Evolutionary conservation across 2,113 vertebrate genomes (phyloP), one percentile per base, ranked within the genome.

Genomic region (Callochromis pleurospilus): DNA sequence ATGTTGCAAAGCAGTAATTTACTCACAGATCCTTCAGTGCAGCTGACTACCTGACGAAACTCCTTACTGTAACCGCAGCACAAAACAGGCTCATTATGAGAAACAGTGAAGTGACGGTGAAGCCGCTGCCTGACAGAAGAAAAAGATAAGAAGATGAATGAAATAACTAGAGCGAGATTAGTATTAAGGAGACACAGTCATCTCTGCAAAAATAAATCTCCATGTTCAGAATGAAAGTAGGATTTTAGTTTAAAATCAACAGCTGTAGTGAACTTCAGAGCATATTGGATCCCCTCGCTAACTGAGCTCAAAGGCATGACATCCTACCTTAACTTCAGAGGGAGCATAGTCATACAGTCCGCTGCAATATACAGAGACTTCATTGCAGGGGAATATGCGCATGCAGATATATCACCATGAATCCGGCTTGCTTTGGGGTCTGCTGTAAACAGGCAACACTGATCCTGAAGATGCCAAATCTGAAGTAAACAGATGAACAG

Each of bases 1-100:
- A 58, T 62, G 51, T 31, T 51, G 56, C 49, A 33, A 80, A 58
- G 42, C 19, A 17, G 2, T 54, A 15, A 84, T 89, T 88, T 38
- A 97, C 97, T 97, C 95, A 97, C 97, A 15, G 97, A 97, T 31
- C 93, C 94, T 75, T 97, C 94, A 0, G 94, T 95, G 93, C 97
- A 97, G 96, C 96, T 97, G 90, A 97, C 95, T 73, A 97, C 95
- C 31, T 97, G 96, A 73, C 95, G 92, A 84, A 97, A 97, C 79
- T 94, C 91, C 6, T 94, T 70, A 68, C 93, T 97, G 93, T 96
- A 97, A 55, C 89, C 88, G 79, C 96, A 97, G 94, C 97, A 97
- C 75, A 92, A 85, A 49, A 96, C 91, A 1, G 97, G 94, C 79
- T 97, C 96, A 73, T 93, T 91, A 70, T 97, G 97, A 9, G 97